Evolutionary conservation across 1,140 invertebrate species (phyloP).

Genomic region (Drosophila kanapiae): DNA sequence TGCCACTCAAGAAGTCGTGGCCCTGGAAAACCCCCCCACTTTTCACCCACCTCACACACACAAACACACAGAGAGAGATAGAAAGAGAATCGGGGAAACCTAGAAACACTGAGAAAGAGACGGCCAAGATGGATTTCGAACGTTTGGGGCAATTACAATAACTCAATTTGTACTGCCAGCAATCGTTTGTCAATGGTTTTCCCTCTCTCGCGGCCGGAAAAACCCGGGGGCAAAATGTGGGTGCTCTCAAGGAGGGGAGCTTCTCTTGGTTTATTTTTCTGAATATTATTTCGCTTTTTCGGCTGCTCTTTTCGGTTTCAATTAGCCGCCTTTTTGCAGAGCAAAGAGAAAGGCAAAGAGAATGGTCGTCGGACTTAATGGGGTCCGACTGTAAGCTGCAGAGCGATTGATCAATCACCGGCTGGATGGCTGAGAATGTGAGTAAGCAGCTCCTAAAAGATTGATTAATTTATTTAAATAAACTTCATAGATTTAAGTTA

Average conservation of each 20-base stretch:
- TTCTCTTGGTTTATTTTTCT: constrained; percentile 10
- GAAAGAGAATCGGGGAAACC: constrained; percentile 5
- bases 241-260: constrained; percentile 7
- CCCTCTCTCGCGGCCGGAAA: background rate
- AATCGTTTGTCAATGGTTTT: constrained; percentile 68
- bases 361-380: constrained; percentile 47
- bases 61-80: constrained; percentile 8
- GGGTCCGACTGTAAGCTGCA: constrained; percentile 30
- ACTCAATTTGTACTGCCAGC: constrained; percentile 76
- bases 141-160: constrained; percentile 81
- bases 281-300: constrained; percentile 37
- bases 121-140: constrained; percentile 72
- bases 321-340: constrained; percentile 44
- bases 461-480: constrained; percentile 3
- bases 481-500: background rate
- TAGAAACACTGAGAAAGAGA: constrained; percentile 13
- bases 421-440: background rate
- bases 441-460: background rate
- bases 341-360: constrained; percentile 72
- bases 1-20: constrained; percentile 81
- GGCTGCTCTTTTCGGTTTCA: constrained; percentile 56
- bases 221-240: constrained; percentile 15
- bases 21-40: constrained; percentile 55
- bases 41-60: background rate
- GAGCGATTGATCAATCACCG: constrained; percentile 36